Evolutionary conservation across 64 coral and sea anemone species (phyloP).

Genomic region (Stichodactyla helianthus): DNA sequence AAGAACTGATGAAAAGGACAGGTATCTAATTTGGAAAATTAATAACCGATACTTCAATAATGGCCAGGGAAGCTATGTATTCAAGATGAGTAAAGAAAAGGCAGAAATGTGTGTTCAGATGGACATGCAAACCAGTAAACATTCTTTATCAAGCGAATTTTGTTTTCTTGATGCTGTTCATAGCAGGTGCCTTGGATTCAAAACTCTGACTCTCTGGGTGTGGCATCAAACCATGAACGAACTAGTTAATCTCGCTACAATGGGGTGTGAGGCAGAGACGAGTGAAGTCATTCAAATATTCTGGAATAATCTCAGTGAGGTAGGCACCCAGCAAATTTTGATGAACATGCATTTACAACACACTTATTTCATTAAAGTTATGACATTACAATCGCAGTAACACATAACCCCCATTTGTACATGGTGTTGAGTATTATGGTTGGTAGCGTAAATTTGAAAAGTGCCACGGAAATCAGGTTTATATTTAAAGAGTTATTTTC

Average conservation of each 20-base stretch:
- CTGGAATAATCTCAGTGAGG: slow-evolving; percentile 56
- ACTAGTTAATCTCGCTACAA: slow-evolving; percentile 48
- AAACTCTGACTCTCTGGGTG: slow-evolving; percentile 39
- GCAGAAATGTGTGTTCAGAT: slow-evolving; percentile 39
- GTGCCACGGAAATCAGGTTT: too few relatives aligned
- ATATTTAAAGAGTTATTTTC: too few relatives aligned
- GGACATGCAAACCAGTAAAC: slow-evolving; percentile 15
- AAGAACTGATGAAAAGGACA: slow-evolving; percentile 29
- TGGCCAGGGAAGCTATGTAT: slow-evolving; percentile 41
- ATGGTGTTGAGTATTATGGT: too few relatives aligned
- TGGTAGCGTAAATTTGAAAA: too few relatives aligned
- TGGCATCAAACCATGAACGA: slow-evolving; percentile 40
- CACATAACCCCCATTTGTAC: too few relatives aligned
- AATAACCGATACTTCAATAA: slow-evolving; percentile 58
- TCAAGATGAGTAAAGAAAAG: slow-evolving; percentile 55
- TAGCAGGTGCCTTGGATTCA: slow-evolving; percentile 53
- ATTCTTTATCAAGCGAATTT: slow-evolving; percentile 36
- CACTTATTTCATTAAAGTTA: too few relatives aligned
- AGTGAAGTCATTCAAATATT: slow-evolving; percentile 52
- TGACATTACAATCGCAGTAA: too few relatives aligned
- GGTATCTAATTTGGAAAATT: slow-evolving; percentile 57
- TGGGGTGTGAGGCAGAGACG: slow-evolving; percentile 51
- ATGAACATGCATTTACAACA: too few relatives aligned
- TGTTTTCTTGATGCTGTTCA: slow-evolving; percentile 50
- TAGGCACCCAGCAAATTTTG: too few relatives aligned